phyloP scores from a whole-genome alignment of 2,797 vertebrate species.

The Acanthurus tractus region DNA sequence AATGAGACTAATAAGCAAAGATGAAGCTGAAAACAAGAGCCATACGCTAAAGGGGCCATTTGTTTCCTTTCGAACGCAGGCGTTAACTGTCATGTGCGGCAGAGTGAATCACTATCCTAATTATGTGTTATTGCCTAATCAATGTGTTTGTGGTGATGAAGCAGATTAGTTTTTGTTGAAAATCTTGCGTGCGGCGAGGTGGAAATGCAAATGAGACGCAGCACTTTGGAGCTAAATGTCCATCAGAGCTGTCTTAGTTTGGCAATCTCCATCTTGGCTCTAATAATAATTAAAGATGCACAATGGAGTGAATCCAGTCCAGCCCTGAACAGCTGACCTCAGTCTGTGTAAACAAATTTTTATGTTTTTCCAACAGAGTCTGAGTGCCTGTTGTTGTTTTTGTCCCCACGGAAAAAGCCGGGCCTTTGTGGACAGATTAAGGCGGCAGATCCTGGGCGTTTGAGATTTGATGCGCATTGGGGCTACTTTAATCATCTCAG shows the following conservation, averaged over 20 bases:
- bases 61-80: conserved; percentile 45
- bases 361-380: conserved; percentile 41
- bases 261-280: conserved; percentile 12
- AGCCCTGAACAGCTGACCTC: conserved; percentile 52
- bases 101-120: conserved; percentile 62
- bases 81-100: conserved; percentile 39
- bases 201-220: conserved; percentile 42
- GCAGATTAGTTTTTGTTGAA: conserved; percentile 50
- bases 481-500: conserved; percentile 72
- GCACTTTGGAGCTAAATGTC: conserved; percentile 12
- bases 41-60: conserved; percentile 22
- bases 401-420: conserved; percentile 46
- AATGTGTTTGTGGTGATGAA: conserved; percentile 52
- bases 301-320: conserved; percentile 66
- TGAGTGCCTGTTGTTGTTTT: conserved; percentile 33
- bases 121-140: conserved; percentile 70
- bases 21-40: conserved; percentile 43
- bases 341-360: conserved; percentile 63
- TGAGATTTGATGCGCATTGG: conserved; percentile 66
- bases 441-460: conserved; percentile 56
- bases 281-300: conserved; percentile 47
- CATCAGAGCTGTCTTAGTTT: conserved; percentile 8
- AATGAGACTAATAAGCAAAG: conserved; percentile 55
- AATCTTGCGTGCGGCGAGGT: conserved; percentile 19
- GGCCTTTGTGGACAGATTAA: conserved; percentile 67